Base-by-base conservation (phyloP, 1,140 invertebrate species). In the Atopsyche davidsoni region DNA sequence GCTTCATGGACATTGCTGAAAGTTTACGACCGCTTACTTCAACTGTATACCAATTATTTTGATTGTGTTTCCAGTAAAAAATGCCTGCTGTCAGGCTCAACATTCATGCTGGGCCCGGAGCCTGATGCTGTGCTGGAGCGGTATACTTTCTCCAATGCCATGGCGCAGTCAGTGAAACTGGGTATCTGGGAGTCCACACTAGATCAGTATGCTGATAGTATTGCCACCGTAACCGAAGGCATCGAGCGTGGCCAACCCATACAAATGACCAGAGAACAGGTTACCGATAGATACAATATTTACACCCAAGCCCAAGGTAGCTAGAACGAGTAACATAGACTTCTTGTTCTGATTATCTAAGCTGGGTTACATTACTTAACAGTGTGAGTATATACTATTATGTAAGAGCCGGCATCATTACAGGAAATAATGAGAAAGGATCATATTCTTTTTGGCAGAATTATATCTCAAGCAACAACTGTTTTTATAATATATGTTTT, bases 141-240 rank as follows among this genome's bases (percentile, higher is more conserved):
- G 50, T 72, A 73, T 60, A 60, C 68, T 60, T 63, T 70, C 55
- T 92, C 90, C 4, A 94, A 97, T 76, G 91, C 89, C 6, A 82
- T 98, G 69, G 83, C 88, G 0, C 80, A 92, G 46, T 93, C 91
- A 6, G 93, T 96, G 0, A 94, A 96, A 66, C 72, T 97, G 35
- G 89, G 88, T 1, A 85, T 93, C 47, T 96, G 90, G 89, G 93
- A 97, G 75, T 81, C 86, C 10, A 81, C 82, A 1, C 72, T 97
- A 19, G 86, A 92, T 58, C 74, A 77, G 17, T 91, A 89, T 62
- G 84, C 93, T 21, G 82, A 90, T 24, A 82, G 84, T 6, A 88
- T 96, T 46, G 83, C 89, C 60, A 80, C 77, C 57, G 78, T 96
- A 25, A 86, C 87, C 1, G 81, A 90, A 55, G 83, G 89, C 67